Evolutionary conservation across 2,113 vertebrate genomes (phyloP).

Genomic region (Myodes glareolus): DNA sequence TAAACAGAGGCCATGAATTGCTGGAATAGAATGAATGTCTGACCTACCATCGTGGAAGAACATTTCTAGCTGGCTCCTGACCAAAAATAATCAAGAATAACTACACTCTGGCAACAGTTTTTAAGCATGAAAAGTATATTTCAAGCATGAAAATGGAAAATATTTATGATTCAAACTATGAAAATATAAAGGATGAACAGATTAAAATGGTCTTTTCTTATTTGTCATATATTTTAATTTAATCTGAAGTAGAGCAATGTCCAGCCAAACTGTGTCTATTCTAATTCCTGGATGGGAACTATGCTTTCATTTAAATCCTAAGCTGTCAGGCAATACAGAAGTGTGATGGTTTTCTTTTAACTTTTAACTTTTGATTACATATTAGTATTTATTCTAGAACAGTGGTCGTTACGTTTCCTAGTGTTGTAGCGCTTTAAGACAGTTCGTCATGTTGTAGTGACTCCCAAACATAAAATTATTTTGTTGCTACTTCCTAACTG

Average conservation of each 20-base stretch:
- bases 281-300: not conserved
- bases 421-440: no score
- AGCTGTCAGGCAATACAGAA: not conserved
- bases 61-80: not conserved
- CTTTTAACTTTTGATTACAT: not conserved
- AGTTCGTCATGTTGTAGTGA: no score
- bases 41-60: not conserved
- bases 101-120: not conserved
- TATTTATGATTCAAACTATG: not conserved
- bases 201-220: not conserved
- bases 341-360: not conserved
- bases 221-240: not conserved
- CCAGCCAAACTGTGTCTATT: not conserved
- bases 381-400: not conserved
- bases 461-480: not conserved
- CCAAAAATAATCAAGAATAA: constrained; percentile 21
- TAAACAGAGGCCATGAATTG: not conserved
- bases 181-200: not conserved
- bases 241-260: not conserved
- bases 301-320: not conserved
- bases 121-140: constrained; percentile 37
- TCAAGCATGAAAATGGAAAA: constrained; percentile 9
- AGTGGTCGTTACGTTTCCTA: not conserved
- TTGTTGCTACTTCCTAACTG: not conserved
- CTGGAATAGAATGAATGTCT: not conserved